phyloP scores from a whole-genome alignment of 2,888 invertebrate genomes.

The Rhopalosiphum nymphaeae region DNA sequence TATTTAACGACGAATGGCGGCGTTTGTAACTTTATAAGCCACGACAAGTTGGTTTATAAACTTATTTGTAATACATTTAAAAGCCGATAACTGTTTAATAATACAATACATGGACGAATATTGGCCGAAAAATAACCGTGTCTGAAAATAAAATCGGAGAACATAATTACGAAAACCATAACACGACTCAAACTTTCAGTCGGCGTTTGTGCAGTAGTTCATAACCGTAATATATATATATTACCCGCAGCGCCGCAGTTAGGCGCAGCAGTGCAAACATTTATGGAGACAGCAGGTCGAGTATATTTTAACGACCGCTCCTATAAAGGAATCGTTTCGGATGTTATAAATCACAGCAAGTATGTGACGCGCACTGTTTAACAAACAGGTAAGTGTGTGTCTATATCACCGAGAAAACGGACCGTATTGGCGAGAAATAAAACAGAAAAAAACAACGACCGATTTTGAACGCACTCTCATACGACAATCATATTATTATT shows the following conservation, averaged over 20 bases:
- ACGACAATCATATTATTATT: too few relatives aligned
- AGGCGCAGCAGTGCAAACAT: background rate
- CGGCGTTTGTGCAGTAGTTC: background rate
- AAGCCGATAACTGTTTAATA: background rate
- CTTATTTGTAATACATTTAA: background rate
- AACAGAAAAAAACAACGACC: background rate
- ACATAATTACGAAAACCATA: background rate
- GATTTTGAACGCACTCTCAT: background rate
- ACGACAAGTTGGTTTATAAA: background rate
- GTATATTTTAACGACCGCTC: background rate
- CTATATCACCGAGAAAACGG: background rate
- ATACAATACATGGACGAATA: background rate
- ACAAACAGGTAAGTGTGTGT: background rate
- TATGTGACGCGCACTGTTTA: background rate
- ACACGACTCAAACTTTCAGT: background rate
- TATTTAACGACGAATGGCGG: background rate
- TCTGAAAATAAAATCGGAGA: background rate
- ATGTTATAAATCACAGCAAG: background rate
- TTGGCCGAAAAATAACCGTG: background rate
- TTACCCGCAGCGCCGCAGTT: background rate
- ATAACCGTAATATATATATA: background rate
- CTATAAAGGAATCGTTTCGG: background rate
- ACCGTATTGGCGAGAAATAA: background rate
- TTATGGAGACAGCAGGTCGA: background rate
- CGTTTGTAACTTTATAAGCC: background rate